Base-by-base conservation (phyloP, 2,888 invertebrate genomes). In the Agrochola litura region DNA sequence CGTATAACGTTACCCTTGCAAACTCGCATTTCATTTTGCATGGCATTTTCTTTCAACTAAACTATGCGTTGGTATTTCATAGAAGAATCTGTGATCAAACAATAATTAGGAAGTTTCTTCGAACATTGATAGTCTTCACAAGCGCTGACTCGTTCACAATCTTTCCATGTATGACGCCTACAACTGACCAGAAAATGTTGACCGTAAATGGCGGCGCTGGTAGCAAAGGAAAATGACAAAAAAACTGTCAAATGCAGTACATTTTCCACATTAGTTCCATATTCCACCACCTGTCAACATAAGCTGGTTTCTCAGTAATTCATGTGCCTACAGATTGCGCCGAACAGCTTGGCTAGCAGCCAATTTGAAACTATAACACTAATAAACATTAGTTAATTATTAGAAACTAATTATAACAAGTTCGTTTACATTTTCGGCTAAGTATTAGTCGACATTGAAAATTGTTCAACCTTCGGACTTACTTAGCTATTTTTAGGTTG, bases 301-400 rank as follows among this genome's bases (percentile, higher is more conserved):
- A 14, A 46, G 52, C 46, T 81, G 82, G 76, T 75, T n/a, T 54
- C n/a, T 46, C 76, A 68, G 64, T 84, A 79, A 74, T 74, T 82
- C 61, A 74, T 85, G 85, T 73, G n/a, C 25, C 3, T 71, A 84
- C 74, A 84, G 70, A 84, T 80, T 82, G 84, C 52, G 81, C 74
- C 46, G 56, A 43, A 73, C 77, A 67, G 30, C 30, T 67, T 83
- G 83, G 83, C 82, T 6, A 0, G 0, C 2, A 12, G 72, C 83
- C 83, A 83, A 73, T 56, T n/a, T 52, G 25, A 61, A 71, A 64
- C 77, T 66, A 64, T 71, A 73, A 58, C 70, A 81, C 37, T 73
- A 43, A 75, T 81, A 66, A 73, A 81, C 63, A 83, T 67, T 49
- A 43, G 49, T 63, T 85, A 70, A 73, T 81, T 60, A 85, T 81